A percentile compares a stretch with the other conserved stretches of the same genome.
These are phyloP conservation scores for Hydrophis major DNA, from an alignment of 2,797 vertebrate species.

Conservation along the genomic window DNA sequence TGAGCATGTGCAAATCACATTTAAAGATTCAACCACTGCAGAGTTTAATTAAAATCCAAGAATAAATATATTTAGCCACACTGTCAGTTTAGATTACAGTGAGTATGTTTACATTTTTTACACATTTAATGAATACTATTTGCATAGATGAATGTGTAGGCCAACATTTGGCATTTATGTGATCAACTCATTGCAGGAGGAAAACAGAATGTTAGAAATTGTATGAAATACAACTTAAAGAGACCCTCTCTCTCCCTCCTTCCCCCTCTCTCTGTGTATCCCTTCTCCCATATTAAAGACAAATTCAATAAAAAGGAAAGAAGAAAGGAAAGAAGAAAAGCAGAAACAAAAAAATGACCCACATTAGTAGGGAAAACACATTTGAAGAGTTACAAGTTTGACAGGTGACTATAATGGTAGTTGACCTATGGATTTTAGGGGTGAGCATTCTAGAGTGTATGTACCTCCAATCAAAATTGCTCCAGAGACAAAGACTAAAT, in stretches of 20 bases:
- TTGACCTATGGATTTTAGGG: background rate
- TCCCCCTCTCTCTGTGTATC: accelerated
- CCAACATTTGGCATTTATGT: background rate
- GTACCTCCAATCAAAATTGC: background rate
- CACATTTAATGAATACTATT: slow-evolving; percentile 41
- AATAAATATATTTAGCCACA: slow-evolving; percentile 27
- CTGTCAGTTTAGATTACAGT: slow-evolving; percentile 36
- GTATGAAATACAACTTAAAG: no score
- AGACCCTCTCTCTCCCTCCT: no score
- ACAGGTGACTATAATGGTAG: background rate
- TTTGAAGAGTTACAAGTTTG: background rate
- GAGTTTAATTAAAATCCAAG: slow-evolving; percentile 34
- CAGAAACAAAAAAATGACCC: background rate
- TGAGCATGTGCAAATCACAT: background rate
- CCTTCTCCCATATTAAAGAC: background rate
- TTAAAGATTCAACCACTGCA: slow-evolving; percentile 26
- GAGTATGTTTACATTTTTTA: slow-evolving; percentile 7
- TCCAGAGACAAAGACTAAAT: background rate
- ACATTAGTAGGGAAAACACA: background rate
- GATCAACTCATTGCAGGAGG: background rate
- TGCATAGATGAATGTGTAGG: background rate
- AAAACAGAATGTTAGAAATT: background rate
- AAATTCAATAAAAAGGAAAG: background rate
- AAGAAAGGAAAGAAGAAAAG: background rate
- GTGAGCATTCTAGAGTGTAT: background rate